Evolutionary conservation across 2,797 vertebrate species (phyloP), one percentile per base, ranked within the genome.

Genomic region (Nyctalus aviator): DNA sequence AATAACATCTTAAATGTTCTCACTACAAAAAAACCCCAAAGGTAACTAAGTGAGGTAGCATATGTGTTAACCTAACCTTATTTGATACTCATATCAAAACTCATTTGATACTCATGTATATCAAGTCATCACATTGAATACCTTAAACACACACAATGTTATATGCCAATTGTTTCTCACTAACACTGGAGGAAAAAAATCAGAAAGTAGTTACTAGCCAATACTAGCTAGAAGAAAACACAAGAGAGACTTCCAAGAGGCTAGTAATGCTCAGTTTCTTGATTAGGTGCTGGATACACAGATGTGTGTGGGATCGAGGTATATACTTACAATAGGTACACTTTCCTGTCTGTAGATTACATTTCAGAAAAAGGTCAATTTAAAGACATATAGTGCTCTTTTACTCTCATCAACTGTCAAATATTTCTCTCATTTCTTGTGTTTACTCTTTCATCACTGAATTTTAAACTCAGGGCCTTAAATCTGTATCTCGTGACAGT

Each of bases 401-500:
- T 90, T 48, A 72, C 41, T 53, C 64, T 64, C 35, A 15, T 21
- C 53, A 88, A 27, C 15, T 90, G 12, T 85, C 87, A 84, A 69
- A 68, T 48, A 20, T 44, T 78, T 50, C 73, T 66, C 17, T n/a
- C 50, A 12, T n/a, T 84, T 90, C 78, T 79, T 92, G 23, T 84
- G 37, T 32, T 23, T 71, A 76, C 46, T 17, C 41, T 92, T 91
- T 86, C 23, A 5, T 88, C 41, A 76, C 5, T 92, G 37, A 90
- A 64, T 79, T 95, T 90, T 87, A 94, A 93, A 94, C 59, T 78
- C 48, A 41, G 9, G 64, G 55, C 27, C 21, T 88, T 76, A 75
- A 66, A 37, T 91, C 68, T 85, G 15, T 66, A 62, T 69, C 95
- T 92, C 4, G 23, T 94, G 95, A 96, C 84, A 95, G 41, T 73